Percentiles rank a stretch among this genome's conserved stretches.
These are phyloP conservation scores for Cinara cedri DNA, from an alignment of 2,888 invertebrate species.

Conservation along the genomic window DNA sequence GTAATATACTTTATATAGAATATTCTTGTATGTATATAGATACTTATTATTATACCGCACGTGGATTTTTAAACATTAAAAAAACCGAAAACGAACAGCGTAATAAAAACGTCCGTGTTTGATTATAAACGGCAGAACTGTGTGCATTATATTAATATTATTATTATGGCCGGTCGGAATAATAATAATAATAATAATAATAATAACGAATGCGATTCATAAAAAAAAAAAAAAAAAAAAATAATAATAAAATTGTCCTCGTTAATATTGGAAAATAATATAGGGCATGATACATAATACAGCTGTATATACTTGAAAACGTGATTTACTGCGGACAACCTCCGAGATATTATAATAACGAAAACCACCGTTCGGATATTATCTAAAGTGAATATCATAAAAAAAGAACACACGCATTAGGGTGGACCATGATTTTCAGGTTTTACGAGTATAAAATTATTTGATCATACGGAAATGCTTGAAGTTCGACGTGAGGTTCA, in stretches of 20 bases:
- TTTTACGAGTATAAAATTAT: too few species aligned
- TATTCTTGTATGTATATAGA: not conserved
- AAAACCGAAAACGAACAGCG: constrained; percentile 6
- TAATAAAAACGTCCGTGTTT: constrained; percentile 15
- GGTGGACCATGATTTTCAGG: too few species aligned
- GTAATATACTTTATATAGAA: not conserved
- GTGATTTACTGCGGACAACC: constrained; percentile 18
- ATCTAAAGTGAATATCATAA: too few species aligned
- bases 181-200: not conserved
- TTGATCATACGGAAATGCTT: too few species aligned
- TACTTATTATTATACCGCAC: not conserved
- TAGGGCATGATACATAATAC: too few species aligned
- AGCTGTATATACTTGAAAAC: constrained; percentile 24
- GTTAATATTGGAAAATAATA: not conserved
- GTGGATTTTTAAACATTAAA: not conserved
- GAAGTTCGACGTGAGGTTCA: too few species aligned
- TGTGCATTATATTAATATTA: not conserved
- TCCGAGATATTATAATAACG: too few species aligned
- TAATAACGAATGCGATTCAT: not conserved
- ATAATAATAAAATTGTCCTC: not conserved
- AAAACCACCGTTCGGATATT: too few species aligned
- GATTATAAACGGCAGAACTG: not conserved
- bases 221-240: not conserved
- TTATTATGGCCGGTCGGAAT: not conserved
- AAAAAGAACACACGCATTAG: too few species aligned